A percentile compares a stretch with the other conserved stretches of the same genome.
Evolutionary conservation across 2,888 invertebrate species (phyloP).

Genomic region (Lepeophtheirus nordmannii): DNA sequence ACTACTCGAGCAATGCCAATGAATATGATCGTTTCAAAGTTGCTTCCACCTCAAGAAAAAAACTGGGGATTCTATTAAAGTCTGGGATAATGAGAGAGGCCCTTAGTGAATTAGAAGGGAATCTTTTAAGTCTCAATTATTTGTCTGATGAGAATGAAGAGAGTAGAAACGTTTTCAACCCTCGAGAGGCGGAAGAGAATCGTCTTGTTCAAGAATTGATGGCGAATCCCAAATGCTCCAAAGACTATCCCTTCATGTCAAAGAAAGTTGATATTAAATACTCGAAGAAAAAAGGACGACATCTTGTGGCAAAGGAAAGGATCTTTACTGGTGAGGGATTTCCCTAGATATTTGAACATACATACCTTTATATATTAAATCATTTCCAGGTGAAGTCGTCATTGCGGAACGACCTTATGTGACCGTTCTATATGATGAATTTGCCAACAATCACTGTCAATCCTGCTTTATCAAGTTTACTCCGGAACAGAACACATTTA

Average conservation of each 20-base stretch:
- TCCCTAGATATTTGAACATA: neutral
- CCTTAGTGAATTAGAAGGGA: neutral
- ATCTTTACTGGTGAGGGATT: neutral
- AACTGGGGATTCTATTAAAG: neutral
- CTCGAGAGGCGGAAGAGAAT: neutral
- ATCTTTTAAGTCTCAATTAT: slow-evolving; percentile 1
- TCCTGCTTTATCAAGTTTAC: neutral
- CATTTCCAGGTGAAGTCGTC: neutral
- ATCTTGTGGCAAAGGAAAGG: slow-evolving; percentile 12
- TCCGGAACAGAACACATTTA: neutral
- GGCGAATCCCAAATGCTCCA: neutral
- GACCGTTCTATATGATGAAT: neutral
- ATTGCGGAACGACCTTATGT: slow-evolving; percentile 5
- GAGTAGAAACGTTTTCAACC: neutral
- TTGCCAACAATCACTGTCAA: neutral
- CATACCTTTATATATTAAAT: neutral
- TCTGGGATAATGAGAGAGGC: neutral
- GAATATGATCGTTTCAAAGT: neutral
- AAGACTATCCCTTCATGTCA: slow-evolving; percentile 8
- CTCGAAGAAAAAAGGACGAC: slow-evolving; percentile 15
- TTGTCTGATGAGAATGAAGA: neutral
- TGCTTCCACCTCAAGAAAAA: neutral
- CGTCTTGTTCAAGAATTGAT: neutral
- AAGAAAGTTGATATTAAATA: slow-evolving; percentile 11
- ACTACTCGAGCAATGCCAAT: neutral